phyloP scores from a whole-genome alignment of 2,797 vertebrate genomes.

The Enteromius viviparus region DNA sequence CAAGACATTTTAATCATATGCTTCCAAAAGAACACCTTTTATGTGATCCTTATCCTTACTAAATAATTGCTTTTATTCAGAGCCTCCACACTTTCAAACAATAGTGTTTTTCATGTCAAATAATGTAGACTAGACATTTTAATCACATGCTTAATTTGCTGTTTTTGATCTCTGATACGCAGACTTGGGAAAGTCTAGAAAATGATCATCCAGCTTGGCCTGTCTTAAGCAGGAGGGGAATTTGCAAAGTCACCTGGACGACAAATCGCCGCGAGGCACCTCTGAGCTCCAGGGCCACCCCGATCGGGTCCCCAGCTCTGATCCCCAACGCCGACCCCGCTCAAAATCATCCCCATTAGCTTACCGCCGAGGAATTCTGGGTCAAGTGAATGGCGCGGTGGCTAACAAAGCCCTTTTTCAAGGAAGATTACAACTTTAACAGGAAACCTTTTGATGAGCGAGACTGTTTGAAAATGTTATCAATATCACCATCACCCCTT shows the following conservation, averaged over 20 bases:
- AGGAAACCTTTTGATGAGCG: conserved; percentile 81
- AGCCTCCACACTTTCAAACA: background rate
- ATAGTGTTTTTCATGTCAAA: background rate
- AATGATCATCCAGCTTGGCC: conserved; percentile 69
- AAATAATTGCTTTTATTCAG: background rate
- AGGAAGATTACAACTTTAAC: conserved; percentile 82
- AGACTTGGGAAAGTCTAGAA: conserved; percentile 62
- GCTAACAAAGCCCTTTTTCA: conserved; percentile 80
- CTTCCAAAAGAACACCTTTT: background rate
- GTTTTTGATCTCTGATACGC: conserved; percentile 36
- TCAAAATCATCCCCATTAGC: conserved; percentile 74
- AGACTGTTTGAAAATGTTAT: conserved; percentile 83
- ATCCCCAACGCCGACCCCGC: conserved; percentile 65
- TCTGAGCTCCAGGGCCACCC: conserved; percentile 70
- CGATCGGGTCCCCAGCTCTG: conserved; percentile 71
- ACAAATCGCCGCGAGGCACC: conserved; percentile 70
- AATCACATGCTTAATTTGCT: conserved; percentile 24
- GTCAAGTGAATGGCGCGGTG: conserved; percentile 75
- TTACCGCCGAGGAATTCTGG: conserved; percentile 73
- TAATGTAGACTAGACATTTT: conserved; percentile 7
- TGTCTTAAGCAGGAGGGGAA: conserved; percentile 68
- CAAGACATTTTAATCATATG: conserved; percentile 31
- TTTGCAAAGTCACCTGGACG: conserved; percentile 81
- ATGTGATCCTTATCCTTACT: background rate
- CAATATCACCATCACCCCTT: conserved; percentile 77